Conservation (phyloP, 2,888 invertebrate genomes). For the Diaperis boleti region DNA sequence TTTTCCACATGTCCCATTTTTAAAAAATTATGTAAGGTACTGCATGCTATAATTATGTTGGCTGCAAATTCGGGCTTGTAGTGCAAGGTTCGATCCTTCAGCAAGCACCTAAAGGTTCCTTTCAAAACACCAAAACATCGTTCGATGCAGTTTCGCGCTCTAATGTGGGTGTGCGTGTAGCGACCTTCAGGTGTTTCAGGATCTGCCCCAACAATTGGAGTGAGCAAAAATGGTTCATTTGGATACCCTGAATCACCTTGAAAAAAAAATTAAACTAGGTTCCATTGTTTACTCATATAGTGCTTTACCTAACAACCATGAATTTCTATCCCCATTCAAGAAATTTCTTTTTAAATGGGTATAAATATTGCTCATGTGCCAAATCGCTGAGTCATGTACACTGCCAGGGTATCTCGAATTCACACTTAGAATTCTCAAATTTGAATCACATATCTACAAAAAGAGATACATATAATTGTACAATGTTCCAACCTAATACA, state of each 20-base stretch:
- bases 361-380: not conserved
- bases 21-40: not conserved
- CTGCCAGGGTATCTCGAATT: not conserved
- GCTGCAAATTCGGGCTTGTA: not conserved
- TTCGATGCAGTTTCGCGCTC: not conserved
- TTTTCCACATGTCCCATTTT: not conserved
- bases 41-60: not conserved
- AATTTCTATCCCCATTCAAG: no score
- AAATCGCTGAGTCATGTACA: not conserved
- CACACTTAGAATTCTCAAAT: not conserved
- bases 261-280: no score
- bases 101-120: not conserved
- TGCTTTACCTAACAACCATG: no score
- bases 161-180: not conserved
- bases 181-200: not conserved
- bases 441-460: constrained; percentile 2
- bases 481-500: no score
- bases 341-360: not conserved
- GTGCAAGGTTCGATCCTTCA: not conserved
- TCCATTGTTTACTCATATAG: no score
- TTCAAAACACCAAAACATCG: constrained; percentile 2
- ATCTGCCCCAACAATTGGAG: constrained; percentile 1
- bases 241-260: not conserved
- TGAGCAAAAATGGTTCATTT: not conserved
- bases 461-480: no score